phyloP scores from a whole-genome alignment of 2,113 vertebrate genomes.

The Hystrix brachyura region DNA sequence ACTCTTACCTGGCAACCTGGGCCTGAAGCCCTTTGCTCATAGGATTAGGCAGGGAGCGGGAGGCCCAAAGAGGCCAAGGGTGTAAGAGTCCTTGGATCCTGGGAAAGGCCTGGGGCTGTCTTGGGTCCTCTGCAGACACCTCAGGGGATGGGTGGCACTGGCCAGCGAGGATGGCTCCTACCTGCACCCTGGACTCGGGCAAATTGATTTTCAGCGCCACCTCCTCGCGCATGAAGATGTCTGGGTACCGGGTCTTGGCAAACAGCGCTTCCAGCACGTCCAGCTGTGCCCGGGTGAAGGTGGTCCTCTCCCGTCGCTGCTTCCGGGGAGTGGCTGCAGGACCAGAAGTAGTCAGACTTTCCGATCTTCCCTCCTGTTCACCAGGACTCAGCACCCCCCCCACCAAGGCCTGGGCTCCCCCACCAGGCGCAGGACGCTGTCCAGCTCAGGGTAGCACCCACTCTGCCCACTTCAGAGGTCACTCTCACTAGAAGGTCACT shows the following conservation, averaged over 20 bases:
- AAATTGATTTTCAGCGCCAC: slow-evolving; percentile 99
- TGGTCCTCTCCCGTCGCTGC: slow-evolving; percentile 97
- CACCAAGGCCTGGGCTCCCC: not conserved
- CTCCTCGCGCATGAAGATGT: slow-evolving; percentile 99
- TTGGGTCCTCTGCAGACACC: not conserved
- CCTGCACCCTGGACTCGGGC: slow-evolving; percentile 97
- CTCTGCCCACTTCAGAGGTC: not conserved
- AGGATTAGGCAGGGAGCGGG: not conserved
- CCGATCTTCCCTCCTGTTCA: not conserved
- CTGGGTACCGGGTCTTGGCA: slow-evolving; percentile 97
- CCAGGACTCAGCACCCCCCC: not conserved
- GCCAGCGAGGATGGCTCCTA: slow-evolving; percentile 80
- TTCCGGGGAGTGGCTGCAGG: slow-evolving; percentile 95
- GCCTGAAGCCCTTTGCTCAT: not conserved
- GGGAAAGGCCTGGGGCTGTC: not conserved
- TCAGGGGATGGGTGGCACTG: not conserved
- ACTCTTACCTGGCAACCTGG: not conserved
- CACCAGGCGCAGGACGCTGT: not conserved
- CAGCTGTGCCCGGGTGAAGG: slow-evolving; percentile 97
- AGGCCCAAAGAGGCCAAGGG: not conserved
- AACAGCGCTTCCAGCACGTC: slow-evolving; percentile 97
- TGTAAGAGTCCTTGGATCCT: not conserved
- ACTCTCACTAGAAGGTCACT: not conserved
- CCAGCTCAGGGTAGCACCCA: not conserved
- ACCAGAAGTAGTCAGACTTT: slow-evolving; percentile 61